Evolutionary conservation across 1,140 invertebrate species (phyloP), one percentile per base, ranked within the genome.

Genomic region (Limonius californicus): DNA sequence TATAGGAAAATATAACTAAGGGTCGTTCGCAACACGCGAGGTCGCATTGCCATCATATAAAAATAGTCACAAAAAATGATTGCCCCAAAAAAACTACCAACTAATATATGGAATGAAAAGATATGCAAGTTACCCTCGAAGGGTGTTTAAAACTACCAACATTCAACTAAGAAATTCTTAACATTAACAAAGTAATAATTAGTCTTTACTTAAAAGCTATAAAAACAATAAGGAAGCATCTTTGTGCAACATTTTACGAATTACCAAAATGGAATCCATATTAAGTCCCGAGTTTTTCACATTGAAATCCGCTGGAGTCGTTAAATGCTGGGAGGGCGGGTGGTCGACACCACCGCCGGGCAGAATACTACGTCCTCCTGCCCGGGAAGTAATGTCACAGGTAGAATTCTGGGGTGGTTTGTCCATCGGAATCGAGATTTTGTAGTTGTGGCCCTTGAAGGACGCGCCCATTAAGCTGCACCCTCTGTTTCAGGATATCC

Each of bases 401-500:
- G 72, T 86, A 87, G 72, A 85, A 86, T 74, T 87, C 85, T 50
- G 84, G 82, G 2, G 83, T 83, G 61, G 80, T 83, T 73, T 85
- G 83, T 61, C 78, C 79, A 67, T 82, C 81, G 58, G 80, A 79
- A 67, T 80, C 79, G 57, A 81, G 75, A 70, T 76, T 76, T 62
- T 79, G 78, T 54, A 70, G 47, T 60, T 74, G 62, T 9, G 76
- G 63, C 75, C 76, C 54, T 42, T 64, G 61, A 12, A 54, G 61
- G 8, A 47, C 53, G 2, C 21, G 45, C 9, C 67, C 61, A n/a
- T 76, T 72, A 69, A 80, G 69, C 64, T 84, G 80, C 56, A 86
- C 72, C 47, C 88, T 80, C 69, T 90, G 86, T 77, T 89, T 90
- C 67, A 89, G 84, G 61, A 87, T 76, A 74, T 91, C 89, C 0